These are phyloP conservation scores for Varecia variegata DNA, from an alignment of 2,797 vertebrate species.

Conservation along the genomic window DNA sequence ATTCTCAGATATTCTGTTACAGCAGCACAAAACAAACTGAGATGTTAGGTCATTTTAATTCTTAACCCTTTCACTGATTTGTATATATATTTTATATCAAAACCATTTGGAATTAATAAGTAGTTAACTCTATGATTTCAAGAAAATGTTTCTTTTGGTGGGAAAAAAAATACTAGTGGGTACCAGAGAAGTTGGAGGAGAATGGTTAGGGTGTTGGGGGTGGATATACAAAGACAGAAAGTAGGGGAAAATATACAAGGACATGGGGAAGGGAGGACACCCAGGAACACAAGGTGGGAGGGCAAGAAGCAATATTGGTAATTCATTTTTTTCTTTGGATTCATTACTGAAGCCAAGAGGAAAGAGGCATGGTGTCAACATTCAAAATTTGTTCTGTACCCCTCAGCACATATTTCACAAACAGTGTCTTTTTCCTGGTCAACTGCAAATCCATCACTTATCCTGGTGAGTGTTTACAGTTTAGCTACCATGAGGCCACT, in stretches of 20 bases:
- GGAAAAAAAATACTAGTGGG: background rate
- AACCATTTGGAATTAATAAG: background rate
- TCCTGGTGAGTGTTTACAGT: background rate
- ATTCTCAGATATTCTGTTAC: background rate
- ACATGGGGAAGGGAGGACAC: accelerated
- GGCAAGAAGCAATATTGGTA: background rate
- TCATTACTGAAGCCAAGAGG: background rate
- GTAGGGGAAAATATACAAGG: background rate
- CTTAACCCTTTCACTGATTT: background rate
- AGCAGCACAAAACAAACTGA: background rate
- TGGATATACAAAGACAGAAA: background rate
- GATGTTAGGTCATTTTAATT: background rate
- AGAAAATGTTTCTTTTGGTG: background rate
- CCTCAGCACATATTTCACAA: background rate
- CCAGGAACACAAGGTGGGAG: too few relatives aligned
- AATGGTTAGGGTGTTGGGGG: background rate
- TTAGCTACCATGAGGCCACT: background rate
- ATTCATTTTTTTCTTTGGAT: background rate
- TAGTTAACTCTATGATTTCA: background rate
- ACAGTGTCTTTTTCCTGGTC: background rate
- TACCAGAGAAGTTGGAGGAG: background rate
- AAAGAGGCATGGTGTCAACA: background rate
- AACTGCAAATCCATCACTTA: background rate
- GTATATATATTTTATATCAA: background rate
- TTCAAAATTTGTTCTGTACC: background rate